phyloP scores from a whole-genome alignment of 2,888 invertebrate species.

The Chelonus formosanus region DNA sequence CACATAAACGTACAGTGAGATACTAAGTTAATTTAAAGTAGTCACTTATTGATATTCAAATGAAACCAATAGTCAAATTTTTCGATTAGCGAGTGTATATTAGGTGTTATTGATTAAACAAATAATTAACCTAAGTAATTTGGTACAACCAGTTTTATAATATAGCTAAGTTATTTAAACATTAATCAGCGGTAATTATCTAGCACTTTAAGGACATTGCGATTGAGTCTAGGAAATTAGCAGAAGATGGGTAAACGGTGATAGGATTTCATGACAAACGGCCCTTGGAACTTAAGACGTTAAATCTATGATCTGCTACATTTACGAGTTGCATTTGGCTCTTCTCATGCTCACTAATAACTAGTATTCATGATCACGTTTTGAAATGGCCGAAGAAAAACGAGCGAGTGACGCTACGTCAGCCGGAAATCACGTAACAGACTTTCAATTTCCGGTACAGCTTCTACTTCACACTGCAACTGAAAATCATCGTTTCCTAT shows the following conservation, averaged over 20 bases:
- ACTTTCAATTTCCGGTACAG: slow-evolving; percentile 60
- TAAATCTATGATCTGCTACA: slow-evolving; percentile 17
- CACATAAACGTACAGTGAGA: no score
- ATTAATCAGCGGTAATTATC: slow-evolving; percentile 11
- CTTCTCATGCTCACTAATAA: slow-evolving; percentile 35
- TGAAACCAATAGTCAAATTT: no score
- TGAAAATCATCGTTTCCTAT: slow-evolving; percentile 38
- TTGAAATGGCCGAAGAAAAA: slow-evolving; percentile 34
- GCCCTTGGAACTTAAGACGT: slow-evolving; percentile 22
- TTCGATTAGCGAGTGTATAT: no score
- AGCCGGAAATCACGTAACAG: slow-evolving; percentile 56
- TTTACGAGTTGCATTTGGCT: slow-evolving; percentile 29
- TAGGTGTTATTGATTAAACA: no score
- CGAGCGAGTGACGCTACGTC: slow-evolving; percentile 40
- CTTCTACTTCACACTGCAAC: slow-evolving; percentile 28
- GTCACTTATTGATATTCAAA: no score
- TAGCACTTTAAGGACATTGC: background rate
- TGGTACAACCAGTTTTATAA: no score
- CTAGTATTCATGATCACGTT: slow-evolving; percentile 42
- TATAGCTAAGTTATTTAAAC: background rate
- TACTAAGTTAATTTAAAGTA: no score
- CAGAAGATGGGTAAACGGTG: slow-evolving; percentile 28
- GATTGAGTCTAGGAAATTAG: slow-evolving; percentile 25
- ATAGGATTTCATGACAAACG: slow-evolving; percentile 24
- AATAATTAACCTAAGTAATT: no score